Evolutionary conservation across 2,888 invertebrate species (phyloP).

Genomic region (Bembecia ichneumoniformis): DNA sequence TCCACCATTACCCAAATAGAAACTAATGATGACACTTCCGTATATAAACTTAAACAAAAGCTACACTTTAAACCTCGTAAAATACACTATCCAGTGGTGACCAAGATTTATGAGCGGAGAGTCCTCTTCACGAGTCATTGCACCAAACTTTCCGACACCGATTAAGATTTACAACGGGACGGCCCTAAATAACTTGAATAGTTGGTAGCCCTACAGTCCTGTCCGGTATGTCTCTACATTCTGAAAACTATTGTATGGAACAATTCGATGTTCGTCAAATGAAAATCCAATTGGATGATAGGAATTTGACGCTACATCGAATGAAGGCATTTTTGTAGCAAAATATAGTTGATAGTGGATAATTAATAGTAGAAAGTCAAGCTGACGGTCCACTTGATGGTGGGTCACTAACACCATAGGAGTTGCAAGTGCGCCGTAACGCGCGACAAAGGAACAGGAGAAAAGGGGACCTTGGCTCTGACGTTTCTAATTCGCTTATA

Average conservation of each 20-base stretch:
- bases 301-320: too few species aligned
- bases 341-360: too few species aligned
- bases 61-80: slow-evolving; percentile 13
- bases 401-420: too few species aligned
- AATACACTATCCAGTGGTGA: slow-evolving; percentile 8
- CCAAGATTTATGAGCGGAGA: slow-evolving; percentile 51
- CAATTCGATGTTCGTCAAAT: background rate
- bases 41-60: slow-evolving; percentile 5
- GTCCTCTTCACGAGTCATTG: slow-evolving; percentile 54
- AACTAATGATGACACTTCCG: background rate
- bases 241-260: background rate
- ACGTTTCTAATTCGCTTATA: too few species aligned
- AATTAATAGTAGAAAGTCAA: too few species aligned
- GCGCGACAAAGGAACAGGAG: too few species aligned
- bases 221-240: slow-evolving; percentile 14
- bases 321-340: too few species aligned
- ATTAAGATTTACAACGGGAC: slow-evolving; percentile 62
- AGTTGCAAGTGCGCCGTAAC: too few species aligned
- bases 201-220: slow-evolving; percentile 21
- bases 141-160: slow-evolving; percentile 44
- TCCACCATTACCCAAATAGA: too few species aligned
- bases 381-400: too few species aligned
- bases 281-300: too few species aligned
- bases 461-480: too few species aligned
- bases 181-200: slow-evolving; percentile 61